Percentiles rank a stretch among this genome's conserved stretches.
Conservation (phyloP, 2,888 invertebrate genomes). For the Drosophila kokeensis region DNA sequence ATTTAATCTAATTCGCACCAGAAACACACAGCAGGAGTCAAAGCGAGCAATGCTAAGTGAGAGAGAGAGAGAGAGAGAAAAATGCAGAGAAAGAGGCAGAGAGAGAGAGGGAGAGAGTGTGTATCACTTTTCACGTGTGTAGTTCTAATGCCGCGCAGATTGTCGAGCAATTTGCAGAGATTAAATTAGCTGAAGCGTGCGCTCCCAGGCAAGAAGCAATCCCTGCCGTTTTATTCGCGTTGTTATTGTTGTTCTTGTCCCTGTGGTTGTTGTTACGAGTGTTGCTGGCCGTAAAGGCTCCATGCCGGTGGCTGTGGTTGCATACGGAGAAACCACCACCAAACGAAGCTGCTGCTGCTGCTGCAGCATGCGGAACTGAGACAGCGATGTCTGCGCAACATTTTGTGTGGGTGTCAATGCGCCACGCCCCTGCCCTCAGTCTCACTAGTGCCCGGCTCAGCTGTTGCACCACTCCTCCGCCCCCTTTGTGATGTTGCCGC, state of each 20-base stretch:
- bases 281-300: conserved; percentile 39
- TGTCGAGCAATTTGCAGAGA: conserved; percentile 85
- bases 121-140: conserved; percentile 72
- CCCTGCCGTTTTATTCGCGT: conserved; percentile 23
- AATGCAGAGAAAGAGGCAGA: background rate
- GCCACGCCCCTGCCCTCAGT: conserved; percentile 68
- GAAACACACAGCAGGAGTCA: conserved; percentile 29
- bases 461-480: conserved; percentile 18
- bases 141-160: conserved; percentile 83
- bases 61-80: background rate
- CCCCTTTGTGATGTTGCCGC: conserved; percentile 54
- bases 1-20: conserved; percentile 73
- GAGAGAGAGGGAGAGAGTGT: background rate
- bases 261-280: conserved; percentile 34
- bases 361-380: conserved; percentile 33
- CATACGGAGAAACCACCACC: conserved; percentile 69
- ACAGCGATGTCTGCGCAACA: conserved; percentile 56
- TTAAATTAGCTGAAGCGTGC: conserved; percentile 84
- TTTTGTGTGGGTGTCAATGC: conserved; percentile 61
- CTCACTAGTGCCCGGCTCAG: conserved; percentile 42
- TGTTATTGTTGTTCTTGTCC: conserved; percentile 24
- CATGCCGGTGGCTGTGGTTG: conserved; percentile 67
- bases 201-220: conserved; percentile 54
- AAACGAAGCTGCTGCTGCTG: conserved; percentile 11
- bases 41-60: background rate